Conservation (phyloP, 2,797 vertebrate genomes). For the Pipistrellus pygmaeus region DNA sequence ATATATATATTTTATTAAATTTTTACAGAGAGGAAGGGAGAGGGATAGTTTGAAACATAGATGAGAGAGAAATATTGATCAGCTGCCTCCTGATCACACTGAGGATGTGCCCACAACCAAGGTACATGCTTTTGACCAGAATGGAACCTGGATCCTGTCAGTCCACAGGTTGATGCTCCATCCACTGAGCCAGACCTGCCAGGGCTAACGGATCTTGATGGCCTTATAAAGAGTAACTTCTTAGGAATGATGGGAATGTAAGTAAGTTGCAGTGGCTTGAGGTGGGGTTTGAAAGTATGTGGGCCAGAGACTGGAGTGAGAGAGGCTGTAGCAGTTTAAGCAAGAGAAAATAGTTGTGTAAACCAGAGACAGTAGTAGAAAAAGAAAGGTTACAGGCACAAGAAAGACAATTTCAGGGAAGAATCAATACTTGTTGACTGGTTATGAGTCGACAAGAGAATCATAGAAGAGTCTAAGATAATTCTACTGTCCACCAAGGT, state of each 20-base stretch:
- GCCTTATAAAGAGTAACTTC: background rate
- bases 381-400: background rate
- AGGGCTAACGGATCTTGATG: background rate
- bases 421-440: background rate
- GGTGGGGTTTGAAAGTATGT: constrained; percentile 4
- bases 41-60: too few species aligned
- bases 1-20: too few species aligned
- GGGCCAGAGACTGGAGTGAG: background rate
- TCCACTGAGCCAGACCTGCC: too few species aligned
- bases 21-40: too few species aligned
- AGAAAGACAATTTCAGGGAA: background rate
- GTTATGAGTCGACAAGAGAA: background rate
- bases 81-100: too few species aligned
- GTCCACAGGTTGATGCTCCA: too few species aligned
- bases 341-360: background rate
- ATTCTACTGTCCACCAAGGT: background rate
- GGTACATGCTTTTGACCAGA: too few species aligned
- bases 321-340: background rate
- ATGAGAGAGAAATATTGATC: too few species aligned
- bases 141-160: too few species aligned
- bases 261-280: background rate
- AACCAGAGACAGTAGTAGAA: background rate
- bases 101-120: too few species aligned
- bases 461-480: background rate
- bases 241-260: background rate